phyloP scores from a whole-genome alignment of 2,113 vertebrate genomes.

The Mormoops blainvillei region DNA sequence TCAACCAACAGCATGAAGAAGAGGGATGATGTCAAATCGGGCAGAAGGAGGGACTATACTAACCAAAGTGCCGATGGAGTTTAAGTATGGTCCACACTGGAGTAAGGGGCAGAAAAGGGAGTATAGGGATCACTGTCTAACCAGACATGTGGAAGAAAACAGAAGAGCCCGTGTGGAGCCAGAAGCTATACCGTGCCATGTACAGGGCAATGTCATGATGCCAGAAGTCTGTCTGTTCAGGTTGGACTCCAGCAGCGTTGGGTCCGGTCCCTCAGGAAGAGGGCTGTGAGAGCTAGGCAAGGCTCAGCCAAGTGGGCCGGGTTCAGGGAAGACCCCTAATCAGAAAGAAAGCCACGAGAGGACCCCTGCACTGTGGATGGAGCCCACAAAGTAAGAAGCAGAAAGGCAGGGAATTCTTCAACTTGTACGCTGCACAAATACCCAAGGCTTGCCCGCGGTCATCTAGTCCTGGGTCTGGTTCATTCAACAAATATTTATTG shows the following conservation, averaged over 20 bases:
- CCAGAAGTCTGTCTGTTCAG: not conserved
- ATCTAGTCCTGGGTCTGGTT: not conserved
- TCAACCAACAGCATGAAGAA: not conserved
- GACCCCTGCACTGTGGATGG: not conserved
- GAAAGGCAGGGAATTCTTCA: not conserved
- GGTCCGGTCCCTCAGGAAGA: not conserved
- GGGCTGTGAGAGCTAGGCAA: not conserved
- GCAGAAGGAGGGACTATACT: not conserved
- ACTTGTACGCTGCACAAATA: not conserved
- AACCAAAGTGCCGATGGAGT: not conserved
- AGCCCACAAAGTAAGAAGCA: not conserved
- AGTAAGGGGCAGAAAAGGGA: not conserved
- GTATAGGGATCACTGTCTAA: not conserved
- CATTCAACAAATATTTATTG: slow-evolving; percentile 14
- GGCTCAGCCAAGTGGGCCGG: not conserved
- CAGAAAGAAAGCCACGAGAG: not conserved
- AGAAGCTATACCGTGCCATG: not conserved
- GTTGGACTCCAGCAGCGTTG: not conserved
- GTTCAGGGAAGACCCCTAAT: not conserved
- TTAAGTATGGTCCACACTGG: not conserved
- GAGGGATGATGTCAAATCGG: not conserved
- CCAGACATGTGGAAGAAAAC: not conserved
- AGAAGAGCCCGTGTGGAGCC: not conserved
- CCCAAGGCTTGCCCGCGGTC: not conserved
- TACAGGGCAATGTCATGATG: not conserved